Evolutionary conservation across 2,888 invertebrate genomes (phyloP).

Genomic region (Anoncus sp.): DNA sequence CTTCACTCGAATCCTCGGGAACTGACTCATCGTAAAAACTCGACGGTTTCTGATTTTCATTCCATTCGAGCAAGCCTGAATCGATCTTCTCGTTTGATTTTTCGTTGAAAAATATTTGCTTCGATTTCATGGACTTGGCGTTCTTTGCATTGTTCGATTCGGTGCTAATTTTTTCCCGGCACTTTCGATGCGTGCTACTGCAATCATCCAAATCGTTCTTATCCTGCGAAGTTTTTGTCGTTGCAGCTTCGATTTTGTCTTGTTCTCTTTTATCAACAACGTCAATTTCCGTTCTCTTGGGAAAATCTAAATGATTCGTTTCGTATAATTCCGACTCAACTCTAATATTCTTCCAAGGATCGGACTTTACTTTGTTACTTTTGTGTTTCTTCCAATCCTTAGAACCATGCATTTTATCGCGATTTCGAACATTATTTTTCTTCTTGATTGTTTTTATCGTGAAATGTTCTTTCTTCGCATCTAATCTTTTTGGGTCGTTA

Average conservation of each 20-base stretch:
- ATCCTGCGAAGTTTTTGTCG: not conserved
- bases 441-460: not conserved
- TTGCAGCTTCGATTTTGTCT: not conserved
- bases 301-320: slow-evolving; percentile 27
- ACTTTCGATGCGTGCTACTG: slow-evolving; percentile 48
- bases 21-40: slow-evolving; percentile 1
- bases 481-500: not conserved
- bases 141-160: slow-evolving; percentile 40
- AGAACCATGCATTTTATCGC: not conserved
- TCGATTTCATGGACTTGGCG: slow-evolving; percentile 4
- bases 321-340: slow-evolving; percentile 43
- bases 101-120: not conserved
- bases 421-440: slow-evolving; percentile 1
- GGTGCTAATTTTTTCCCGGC: slow-evolving; percentile 58
- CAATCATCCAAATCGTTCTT: slow-evolving; percentile 49
- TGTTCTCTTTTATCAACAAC: slow-evolving; percentile 3
- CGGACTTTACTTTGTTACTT: slow-evolving; percentile 25
- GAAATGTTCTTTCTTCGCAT: not conserved
- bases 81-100: slow-evolving; percentile 59
- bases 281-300: slow-evolving; percentile 40
- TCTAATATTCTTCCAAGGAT: slow-evolving; percentile 14
- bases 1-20: slow-evolving; percentile 20
- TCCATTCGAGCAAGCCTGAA: slow-evolving; percentile 64
- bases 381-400: slow-evolving; percentile 26
- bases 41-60: slow-evolving; percentile 30